Evolutionary conservation across 1,140 invertebrate genomes (phyloP), one percentile per base, ranked within the genome.

Genomic region (Macrobrachium nipponense): DNA sequence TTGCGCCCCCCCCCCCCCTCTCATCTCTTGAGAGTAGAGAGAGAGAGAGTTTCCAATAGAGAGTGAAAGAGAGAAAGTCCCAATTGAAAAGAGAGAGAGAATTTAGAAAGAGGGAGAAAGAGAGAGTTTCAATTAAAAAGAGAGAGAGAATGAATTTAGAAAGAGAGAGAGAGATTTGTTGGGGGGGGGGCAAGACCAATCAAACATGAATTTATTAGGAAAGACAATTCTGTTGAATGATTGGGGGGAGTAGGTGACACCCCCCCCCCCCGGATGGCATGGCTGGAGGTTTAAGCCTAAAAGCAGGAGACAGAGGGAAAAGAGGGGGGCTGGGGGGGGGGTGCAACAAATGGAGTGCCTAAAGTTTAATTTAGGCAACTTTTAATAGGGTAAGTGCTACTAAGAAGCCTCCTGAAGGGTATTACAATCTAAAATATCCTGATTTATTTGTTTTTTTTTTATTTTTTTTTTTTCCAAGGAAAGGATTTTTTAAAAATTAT

Each of bases 231-330:
- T 36, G 1, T 36, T 36, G 27, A 4, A 36, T 1, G 27, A 1
- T 36, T 4, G 27, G 27, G 27, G 27, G 27, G 27, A 4, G 27
- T 36, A 4, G 27, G n/a, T n/a, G n/a, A n/a, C 72, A 36, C 72
- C 44, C 27, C 18, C 12, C 7, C 72, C 7, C 72, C 36, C 43
- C 51, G 23, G n/a, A 2, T 12, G 14, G 27, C 11, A 23, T 5
- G 15, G 23, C 44, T 44, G 44, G 5, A 17, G 20, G 4, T 58
- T 20, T 14, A 77, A 60, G 59, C 60, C 20, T 58, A n/a, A 73
- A 43, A 20, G 72, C 43, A 73, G 72, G 58, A 73, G 58, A 51
- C 72, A 73, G 23, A 36, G 43, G 72, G 43, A 44, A 44, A 73
- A 15, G 20, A 20, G 23, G 43, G 27, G 72, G n/a, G 72, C 36